These are phyloP conservation scores for Pogonocherus hispidulus DNA, from an alignment of 2,888 invertebrate species.

Conservation along the genomic window DNA sequence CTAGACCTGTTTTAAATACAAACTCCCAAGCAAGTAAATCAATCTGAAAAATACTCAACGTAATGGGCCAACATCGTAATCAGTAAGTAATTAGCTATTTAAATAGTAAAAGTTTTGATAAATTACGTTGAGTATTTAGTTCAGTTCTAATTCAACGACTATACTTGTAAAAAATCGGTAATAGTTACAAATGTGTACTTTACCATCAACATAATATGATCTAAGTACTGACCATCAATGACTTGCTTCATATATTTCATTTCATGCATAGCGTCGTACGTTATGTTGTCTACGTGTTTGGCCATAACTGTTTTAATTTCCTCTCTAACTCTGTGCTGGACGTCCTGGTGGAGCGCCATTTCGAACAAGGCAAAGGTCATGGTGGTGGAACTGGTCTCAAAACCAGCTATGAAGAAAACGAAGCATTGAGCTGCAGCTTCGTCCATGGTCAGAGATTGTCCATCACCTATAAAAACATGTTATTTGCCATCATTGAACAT, in stretches of 20 bases:
- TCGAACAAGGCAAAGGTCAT: slow-evolving; percentile 53
- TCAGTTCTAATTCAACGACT: too few species aligned
- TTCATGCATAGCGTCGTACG: slow-evolving; percentile 52
- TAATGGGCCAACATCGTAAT: too few species aligned
- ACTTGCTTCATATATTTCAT: slow-evolving; percentile 51
- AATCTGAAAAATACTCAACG: too few species aligned
- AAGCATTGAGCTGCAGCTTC: slow-evolving; percentile 52
- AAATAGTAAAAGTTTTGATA: too few species aligned
- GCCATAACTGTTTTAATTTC: slow-evolving; percentile 47
- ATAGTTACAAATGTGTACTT: neutral
- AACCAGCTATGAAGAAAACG: slow-evolving; percentile 53
- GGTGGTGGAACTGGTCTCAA: slow-evolving; percentile 54
- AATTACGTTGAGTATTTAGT: too few species aligned
- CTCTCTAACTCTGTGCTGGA: slow-evolving; percentile 48
- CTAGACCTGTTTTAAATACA: too few species aligned
- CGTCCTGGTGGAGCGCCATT: slow-evolving; percentile 43
- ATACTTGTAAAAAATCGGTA: neutral
- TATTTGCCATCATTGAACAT: too few species aligned
- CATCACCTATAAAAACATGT: slow-evolving; percentile 34
- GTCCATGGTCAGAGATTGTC: slow-evolving; percentile 35
- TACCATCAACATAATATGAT: too few species aligned
- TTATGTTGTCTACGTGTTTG: slow-evolving; percentile 46
- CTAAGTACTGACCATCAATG: slow-evolving; percentile 50
- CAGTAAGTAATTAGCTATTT: too few species aligned
- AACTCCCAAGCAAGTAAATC: too few species aligned